A percentile compares a stretch with the other conserved stretches of the same genome.
Conservation (phyloP, 1,140 invertebrate species). For the Trypoxylus dichotomus region DNA sequence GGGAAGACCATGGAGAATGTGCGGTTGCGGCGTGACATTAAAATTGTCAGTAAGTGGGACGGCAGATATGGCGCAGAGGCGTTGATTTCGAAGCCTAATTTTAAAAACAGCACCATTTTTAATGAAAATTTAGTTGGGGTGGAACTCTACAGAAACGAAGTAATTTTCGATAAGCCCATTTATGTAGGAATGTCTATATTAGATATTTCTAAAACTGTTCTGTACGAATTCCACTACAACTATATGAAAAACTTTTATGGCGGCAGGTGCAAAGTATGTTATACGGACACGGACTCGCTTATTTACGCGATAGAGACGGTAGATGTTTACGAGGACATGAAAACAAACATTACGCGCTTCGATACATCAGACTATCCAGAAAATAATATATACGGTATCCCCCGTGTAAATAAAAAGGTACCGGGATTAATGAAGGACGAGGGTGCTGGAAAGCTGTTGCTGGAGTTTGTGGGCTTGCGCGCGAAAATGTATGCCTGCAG, state of each 20-base stretch:
- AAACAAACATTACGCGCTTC: background rate
- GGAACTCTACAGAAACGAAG: background rate
- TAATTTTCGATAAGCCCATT: slow-evolving; percentile 13
- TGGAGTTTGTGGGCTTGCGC: slow-evolving; percentile 5
- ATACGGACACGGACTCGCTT: no score
- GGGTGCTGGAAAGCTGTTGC: background rate
- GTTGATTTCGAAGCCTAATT: background rate
- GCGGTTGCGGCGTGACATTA: background rate
- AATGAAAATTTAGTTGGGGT: background rate
- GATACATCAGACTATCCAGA: background rate
- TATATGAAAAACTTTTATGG: slow-evolving; percentile 43
- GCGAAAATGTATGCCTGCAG: slow-evolving; percentile 14
- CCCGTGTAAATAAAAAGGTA: background rate
- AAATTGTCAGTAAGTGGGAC: slow-evolving; percentile 17
- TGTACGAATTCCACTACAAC: slow-evolving; percentile 26
- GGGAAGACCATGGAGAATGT: slow-evolving; percentile 17
- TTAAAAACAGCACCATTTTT: background rate
- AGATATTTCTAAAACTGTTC: slow-evolving; percentile 1
- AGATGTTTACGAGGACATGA: slow-evolving; percentile 45
- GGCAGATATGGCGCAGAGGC: slow-evolving; percentile 2
- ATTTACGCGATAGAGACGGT: no score
- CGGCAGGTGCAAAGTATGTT: no score
- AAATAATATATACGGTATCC: background rate
- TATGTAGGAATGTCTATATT: slow-evolving; percentile 1
- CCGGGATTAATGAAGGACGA: slow-evolving; percentile 21